Percentiles rank a stretch among this genome's conserved stretches.
Conservation (phyloP, 2,888 invertebrate species). For the Dynastes tityus region DNA sequence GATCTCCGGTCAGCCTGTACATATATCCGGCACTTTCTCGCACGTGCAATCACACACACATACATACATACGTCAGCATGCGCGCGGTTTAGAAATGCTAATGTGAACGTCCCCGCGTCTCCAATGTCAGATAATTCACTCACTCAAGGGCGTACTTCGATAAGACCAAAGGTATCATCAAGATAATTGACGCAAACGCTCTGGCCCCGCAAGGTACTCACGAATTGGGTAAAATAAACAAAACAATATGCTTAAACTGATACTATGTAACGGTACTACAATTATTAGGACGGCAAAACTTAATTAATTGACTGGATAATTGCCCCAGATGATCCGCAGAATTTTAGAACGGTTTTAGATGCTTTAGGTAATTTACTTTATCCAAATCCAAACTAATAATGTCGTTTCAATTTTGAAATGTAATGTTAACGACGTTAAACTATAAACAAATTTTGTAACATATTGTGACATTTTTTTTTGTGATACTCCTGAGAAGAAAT, state of each 20-base stretch:
- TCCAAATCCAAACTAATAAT: too few relatives aligned
- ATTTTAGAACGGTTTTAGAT: too few relatives aligned
- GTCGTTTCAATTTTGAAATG: too few relatives aligned
- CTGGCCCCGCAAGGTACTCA: conserved; percentile 1
- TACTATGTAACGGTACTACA: background rate
- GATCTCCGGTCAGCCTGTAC: conserved; percentile 48
- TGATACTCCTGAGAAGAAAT: too few relatives aligned
- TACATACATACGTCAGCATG: background rate
- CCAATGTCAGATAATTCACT: conserved; percentile 9
- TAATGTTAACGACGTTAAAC: too few relatives aligned
- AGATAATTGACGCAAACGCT: conserved; percentile 10
- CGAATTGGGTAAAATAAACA: conserved; percentile 8
- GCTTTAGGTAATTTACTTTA: too few relatives aligned
- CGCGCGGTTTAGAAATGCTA: conserved; percentile 34
- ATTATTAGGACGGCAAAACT: background rate
- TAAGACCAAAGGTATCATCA: background rate
- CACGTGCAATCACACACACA: background rate
- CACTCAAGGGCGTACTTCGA: background rate
- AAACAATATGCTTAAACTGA: background rate
- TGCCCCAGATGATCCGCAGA: too few relatives aligned
- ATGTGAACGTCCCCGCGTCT: conserved; percentile 4
- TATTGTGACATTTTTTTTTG: too few relatives aligned
- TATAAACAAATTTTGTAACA: too few relatives aligned
- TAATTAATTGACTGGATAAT: background rate
- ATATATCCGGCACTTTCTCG: background rate